Base-by-base conservation (phyloP, 2,888 invertebrate species). In the Erebia palarica region DNA sequence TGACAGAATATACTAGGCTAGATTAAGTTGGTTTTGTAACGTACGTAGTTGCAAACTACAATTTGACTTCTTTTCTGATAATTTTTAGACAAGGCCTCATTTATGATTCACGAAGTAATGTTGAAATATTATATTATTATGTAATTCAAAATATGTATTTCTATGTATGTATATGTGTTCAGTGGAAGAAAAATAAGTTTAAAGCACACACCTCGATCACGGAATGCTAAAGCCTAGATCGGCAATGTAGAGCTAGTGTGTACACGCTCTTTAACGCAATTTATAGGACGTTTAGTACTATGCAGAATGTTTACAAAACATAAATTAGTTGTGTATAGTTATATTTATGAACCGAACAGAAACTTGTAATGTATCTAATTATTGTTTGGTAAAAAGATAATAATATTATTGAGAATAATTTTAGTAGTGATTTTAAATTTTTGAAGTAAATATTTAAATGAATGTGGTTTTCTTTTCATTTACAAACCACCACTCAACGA, bases 401-500 rank as follows among this genome's bases (percentile, higher is more conserved):
- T 75, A 75, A 10, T 55, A 68, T 82, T 75, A 75, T 72, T 63
- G 61, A 80, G 82, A 78, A 75, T 76, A 77, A 78, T 79, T 80
- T 76, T 78, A 85, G 90, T 89, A 90, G 90, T 86, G 86, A 86
- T 87, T 89, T 86, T 81, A 87, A 87, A 84, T 83, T 87, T 88
- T 89, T 85, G 81, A 86, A 91, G 77, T 85, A 86, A 89, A 86
- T 80, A 84, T 85, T 84, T 86, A 78, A 74, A 83, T 77, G 69
- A 73, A 70, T 68, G 36, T 57, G 78, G 72, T 82, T 78, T 71
- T 82, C 82, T 76, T 67, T 75, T 68, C 21, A 36, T 61, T 70
- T 44, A 21, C 4, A 27, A 42, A 36, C 51, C 47, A 11, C 49
- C 63, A 18, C 3, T 18, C 36, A 36, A 36, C 36, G 5, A 36